Conservation (phyloP, 2,113 vertebrate genomes). For the Hystrix brachyura region DNA sequence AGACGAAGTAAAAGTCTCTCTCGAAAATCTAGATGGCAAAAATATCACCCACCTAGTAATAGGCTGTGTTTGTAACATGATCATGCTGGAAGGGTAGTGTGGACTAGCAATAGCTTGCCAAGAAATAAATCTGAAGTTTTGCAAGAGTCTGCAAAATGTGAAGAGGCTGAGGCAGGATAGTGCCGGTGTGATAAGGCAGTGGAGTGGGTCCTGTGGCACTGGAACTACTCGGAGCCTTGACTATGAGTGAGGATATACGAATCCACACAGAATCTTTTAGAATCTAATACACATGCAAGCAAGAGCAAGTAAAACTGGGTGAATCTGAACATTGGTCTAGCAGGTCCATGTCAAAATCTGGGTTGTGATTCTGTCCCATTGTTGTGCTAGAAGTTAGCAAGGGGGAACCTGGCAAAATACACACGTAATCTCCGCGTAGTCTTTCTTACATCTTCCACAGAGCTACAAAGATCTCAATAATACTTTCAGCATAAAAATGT, state of each 20-base stretch:
- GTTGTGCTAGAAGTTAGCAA: not conserved
- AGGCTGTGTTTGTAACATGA: not conserved
- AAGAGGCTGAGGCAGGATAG: not conserved
- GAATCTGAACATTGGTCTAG: not conserved
- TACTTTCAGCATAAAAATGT: not conserved
- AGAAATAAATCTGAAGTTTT: not conserved
- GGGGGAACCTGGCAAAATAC: not conserved
- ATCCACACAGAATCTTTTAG: not conserved
- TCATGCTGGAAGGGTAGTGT: not conserved
- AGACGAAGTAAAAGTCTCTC: slow-evolving; percentile 28
- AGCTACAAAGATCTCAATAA: not conserved
- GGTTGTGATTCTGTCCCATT: not conserved
- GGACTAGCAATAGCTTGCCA: not conserved
- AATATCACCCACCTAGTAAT: not conserved
- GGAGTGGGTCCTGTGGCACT: not conserved
- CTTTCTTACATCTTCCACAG: not conserved
- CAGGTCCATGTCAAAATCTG: not conserved
- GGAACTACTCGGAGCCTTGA: not conserved
- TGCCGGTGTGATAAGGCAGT: not conserved
- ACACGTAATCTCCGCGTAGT: not conserved
- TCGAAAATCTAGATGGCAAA: slow-evolving; percentile 18
- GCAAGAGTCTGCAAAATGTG: not conserved
- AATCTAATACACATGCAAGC: not conserved
- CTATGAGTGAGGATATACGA: not conserved
- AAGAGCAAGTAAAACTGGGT: not conserved